Evolutionary conservation across 2,888 invertebrate species (phyloP), one percentile per base, ranked within the genome.

Genomic region (Caenorhabditis imperialis): DNA sequence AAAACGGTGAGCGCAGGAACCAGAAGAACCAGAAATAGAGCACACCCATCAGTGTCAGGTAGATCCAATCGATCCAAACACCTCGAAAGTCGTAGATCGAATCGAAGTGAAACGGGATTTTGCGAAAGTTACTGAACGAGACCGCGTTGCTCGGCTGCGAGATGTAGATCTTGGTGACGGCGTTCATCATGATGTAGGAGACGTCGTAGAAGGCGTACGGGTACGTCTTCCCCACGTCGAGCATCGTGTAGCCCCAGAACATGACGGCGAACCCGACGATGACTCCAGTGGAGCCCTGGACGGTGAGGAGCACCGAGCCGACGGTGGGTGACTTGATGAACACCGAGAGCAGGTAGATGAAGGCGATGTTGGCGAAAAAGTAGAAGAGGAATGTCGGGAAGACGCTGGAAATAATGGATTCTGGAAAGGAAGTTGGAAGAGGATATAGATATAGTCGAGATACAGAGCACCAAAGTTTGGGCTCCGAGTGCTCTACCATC

Each of bases 1-100:
- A 48, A 6, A 37, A 8, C 37, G 22, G 27, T 0, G 48, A 63
- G 23, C 54, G 48, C 47, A 50, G 44, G 3, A 35, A 35, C 3
- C 23, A 44, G 4, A 48, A 54, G 30, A 74, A 33, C 33, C 37
- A 48, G 22, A 61, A 37, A 27, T 50, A 62, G 27, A 74, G 40
- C 35, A 54, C 55, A 38, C 23, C 44, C 20, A 74, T 22, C 2
- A 48, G 38, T 5, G 40, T 8, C 20, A 62, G 20, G 25, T 35
- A 62, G 2, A 23, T 4, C 37, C 16, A 23, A 27, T 62, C 62
- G n/a, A 62, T n/a, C 62, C 62, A 62, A 33, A 62, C 53, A 1
- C 42, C 62, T 4, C 4, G 45, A 35, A 62, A 35, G 14, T 53
- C 45, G 16, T 33, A 62, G 16, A 62, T 37, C 1, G 53, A 37